Evolutionary conservation across 2,797 vertebrate species (phyloP).

Genomic region (Miichthys miiuy): DNA sequence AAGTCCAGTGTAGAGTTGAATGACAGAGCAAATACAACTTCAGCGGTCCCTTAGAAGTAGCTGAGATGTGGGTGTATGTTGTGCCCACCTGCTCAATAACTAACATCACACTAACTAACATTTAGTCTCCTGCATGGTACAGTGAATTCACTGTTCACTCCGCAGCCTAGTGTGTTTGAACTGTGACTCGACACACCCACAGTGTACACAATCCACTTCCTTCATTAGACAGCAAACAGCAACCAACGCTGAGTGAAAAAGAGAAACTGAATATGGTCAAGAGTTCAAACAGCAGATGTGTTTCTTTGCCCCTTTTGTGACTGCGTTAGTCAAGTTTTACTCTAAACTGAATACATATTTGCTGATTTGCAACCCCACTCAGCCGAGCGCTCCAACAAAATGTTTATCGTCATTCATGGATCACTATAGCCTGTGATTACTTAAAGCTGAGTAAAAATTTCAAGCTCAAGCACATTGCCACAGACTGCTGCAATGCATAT

Average conservation of each 20-base stretch:
- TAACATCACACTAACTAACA: constrained; percentile 12
- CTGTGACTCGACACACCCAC: constrained; percentile 78
- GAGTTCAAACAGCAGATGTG: constrained; percentile 42
- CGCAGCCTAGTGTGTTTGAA: constrained; percentile 66
- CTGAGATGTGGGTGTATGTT: not conserved
- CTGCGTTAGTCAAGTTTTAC: not conserved
- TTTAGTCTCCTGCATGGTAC: constrained; percentile 15
- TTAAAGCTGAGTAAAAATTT: not conserved
- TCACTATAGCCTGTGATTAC: not conserved
- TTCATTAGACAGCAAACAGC: constrained; percentile 63
- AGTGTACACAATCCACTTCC: constrained; percentile 81
- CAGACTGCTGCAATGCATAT: not conserved
- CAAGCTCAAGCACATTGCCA: not conserved
- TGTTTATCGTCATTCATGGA: constrained; percentile 8
- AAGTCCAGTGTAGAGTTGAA: constrained; percentile 73
- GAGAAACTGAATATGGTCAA: constrained; percentile 37
- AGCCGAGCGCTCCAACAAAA: not conserved
- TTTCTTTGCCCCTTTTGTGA: constrained; percentile 6
- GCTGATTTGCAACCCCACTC: not conserved
- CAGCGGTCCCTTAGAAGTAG: constrained; percentile 26
- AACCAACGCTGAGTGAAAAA: constrained; percentile 21
- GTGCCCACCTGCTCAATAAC: constrained; percentile 28
- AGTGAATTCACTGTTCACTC: constrained; percentile 51
- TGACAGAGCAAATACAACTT: constrained; percentile 67
- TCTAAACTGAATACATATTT: constrained; percentile 15